These are phyloP conservation scores for Trididemnum nubilum DNA, from an alignment of 23 tunicate genomes.

Conservation along the genomic window DNA sequence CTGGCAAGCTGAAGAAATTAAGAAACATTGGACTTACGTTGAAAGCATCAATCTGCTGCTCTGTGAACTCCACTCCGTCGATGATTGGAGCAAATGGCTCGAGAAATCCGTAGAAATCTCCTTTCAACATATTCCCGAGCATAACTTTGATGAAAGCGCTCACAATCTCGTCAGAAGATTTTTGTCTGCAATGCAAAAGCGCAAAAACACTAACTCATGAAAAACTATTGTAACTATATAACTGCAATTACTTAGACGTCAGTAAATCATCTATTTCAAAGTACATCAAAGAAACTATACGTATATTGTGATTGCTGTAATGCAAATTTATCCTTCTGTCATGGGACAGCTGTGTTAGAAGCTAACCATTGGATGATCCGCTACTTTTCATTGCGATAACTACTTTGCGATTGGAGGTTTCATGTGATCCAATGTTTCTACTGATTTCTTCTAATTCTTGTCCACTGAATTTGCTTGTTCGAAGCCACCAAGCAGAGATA, in stretches of 20 bases:
- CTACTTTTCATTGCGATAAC: too few relatives aligned
- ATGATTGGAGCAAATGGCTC: constrained; percentile 83
- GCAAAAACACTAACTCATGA: neutral
- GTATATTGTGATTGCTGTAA: too few relatives aligned
- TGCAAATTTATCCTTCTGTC: too few relatives aligned
- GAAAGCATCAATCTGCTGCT: constrained; percentile 69
- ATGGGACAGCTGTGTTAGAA: too few relatives aligned
- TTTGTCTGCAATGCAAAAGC: constrained; percentile 44
- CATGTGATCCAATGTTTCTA: too few relatives aligned
- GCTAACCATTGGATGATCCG: too few relatives aligned
- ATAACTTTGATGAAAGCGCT: constrained; percentile 54
- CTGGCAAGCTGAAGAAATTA: neutral
- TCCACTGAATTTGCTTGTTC: too few relatives aligned
- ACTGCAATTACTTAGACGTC: neutral
- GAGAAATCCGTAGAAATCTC: constrained; percentile 54
- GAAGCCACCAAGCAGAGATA: too few relatives aligned
- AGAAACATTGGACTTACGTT: neutral
- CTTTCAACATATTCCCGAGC: constrained; percentile 59
- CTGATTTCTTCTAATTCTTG: too few relatives aligned
- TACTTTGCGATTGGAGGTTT: too few relatives aligned
- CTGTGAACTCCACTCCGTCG: constrained; percentile 77
- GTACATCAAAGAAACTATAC: neutral
- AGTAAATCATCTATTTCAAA: neutral
- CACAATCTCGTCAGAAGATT: constrained; percentile 53
- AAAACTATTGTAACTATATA: neutral